phyloP scores from a whole-genome alignment of 1,140 invertebrate genomes.

The Cepaea nemoralis region DNA sequence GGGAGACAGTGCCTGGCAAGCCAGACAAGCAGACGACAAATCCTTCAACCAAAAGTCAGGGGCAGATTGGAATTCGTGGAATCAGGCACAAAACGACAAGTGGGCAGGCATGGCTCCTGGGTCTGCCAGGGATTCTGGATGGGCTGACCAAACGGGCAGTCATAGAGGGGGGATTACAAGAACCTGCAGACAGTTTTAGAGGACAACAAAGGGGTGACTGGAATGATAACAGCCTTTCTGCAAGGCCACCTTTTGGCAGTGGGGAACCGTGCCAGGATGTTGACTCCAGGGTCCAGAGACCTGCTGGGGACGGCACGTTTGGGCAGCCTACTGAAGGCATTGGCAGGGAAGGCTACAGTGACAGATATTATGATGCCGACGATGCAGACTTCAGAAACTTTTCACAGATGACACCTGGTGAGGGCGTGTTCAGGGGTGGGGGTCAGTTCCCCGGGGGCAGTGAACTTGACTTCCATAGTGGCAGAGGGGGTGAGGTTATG shows the following conservation, averaged over 20 bases:
- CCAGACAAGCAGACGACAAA: not conserved
- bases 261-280: constrained; percentile 2
- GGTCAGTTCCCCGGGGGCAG: constrained; percentile 5
- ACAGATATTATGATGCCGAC: not conserved
- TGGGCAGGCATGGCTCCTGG: not conserved
- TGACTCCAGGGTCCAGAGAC: constrained; percentile 8
- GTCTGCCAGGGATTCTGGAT: constrained; percentile 36
- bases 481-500: constrained; percentile 13
- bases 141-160: constrained; percentile 12
- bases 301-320: constrained; percentile 2
- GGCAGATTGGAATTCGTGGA: constrained; percentile 12
- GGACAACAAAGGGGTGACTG: constrained; percentile 9
- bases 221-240: not conserved
- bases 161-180: too few species aligned
- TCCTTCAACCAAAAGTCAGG: not conserved
- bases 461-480: constrained; percentile 24
- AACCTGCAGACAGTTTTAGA: constrained; percentile 17
- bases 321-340: not conserved
- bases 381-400: not conserved
- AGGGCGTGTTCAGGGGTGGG: constrained; percentile 6
- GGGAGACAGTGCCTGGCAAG: not conserved
- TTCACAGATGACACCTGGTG: not conserved
- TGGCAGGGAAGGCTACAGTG: not conserved
- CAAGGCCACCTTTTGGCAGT: not conserved
- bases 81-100: not conserved